Evolutionary conservation across 2,888 invertebrate species (phyloP).

Genomic region (Lissonota sp.): DNA sequence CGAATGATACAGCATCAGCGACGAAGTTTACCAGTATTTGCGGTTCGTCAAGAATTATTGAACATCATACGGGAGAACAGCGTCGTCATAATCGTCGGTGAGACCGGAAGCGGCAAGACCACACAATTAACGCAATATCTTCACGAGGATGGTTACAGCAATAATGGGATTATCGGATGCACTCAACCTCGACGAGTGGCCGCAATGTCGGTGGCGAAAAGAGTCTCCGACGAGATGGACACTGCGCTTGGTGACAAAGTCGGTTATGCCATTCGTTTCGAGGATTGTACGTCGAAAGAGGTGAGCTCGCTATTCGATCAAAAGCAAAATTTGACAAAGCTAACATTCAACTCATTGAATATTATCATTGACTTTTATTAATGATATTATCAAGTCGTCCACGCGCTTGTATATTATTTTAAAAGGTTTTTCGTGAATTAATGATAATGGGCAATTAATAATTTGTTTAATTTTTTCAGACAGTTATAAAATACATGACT

Average conservation of each 20-base stretch:
- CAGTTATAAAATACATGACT: constrained; percentile 99
- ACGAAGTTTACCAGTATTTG: constrained; percentile 97
- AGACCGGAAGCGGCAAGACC: constrained; percentile 98
- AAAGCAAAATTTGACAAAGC: too few species aligned
- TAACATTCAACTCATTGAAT: background rate
- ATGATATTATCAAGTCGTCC: too few species aligned
- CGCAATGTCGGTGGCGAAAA: constrained; percentile 99
- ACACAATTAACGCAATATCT: constrained; percentile 99
- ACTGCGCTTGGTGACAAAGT: constrained; percentile 96
- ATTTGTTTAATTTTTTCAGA: constrained; percentile 83
- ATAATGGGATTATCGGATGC: constrained; percentile 97
- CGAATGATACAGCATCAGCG: constrained; percentile 94
- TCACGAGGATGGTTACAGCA: constrained; percentile 98
- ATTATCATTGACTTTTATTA: background rate
- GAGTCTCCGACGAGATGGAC: constrained; percentile 99
- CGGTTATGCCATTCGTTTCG: constrained; percentile 99
- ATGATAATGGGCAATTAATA: too few species aligned
- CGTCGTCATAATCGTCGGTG: constrained; percentile 97
- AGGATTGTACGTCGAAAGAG: constrained; percentile 97
- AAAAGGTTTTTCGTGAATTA: too few species aligned
- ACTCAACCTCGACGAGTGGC: constrained; percentile 98
- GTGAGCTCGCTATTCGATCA: constrained; percentile 75
- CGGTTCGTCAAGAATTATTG: constrained; percentile 95
- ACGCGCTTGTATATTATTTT: too few species aligned
- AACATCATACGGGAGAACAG: constrained; percentile 97